Evolutionary conservation across 1,140 invertebrate species (phyloP).

Genomic region (Aphidius ervi): DNA sequence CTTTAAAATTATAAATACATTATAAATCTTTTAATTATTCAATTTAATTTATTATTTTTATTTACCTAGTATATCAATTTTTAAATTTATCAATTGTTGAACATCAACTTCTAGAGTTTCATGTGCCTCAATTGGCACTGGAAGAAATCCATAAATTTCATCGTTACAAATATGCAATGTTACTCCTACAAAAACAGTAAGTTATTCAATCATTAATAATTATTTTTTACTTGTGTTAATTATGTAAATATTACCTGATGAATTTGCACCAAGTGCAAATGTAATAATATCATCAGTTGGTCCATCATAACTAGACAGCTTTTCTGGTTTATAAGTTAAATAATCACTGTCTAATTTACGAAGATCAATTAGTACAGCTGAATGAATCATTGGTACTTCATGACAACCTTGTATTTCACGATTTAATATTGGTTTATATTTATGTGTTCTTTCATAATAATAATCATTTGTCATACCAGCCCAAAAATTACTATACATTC

Average conservation of each 20-base stretch:
- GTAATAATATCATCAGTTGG: conserved; percentile 92
- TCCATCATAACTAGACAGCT: conserved; percentile 63
- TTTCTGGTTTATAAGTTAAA: conserved; percentile 73
- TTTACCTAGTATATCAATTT: conserved; percentile 62
- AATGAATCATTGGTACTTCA: conserved; percentile 88
- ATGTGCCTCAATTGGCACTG: conserved; percentile 70
- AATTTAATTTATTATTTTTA: too few species aligned
- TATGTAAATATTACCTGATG: conserved; percentile 53
- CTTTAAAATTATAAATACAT: conserved; percentile 18
- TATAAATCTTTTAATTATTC: too few species aligned
- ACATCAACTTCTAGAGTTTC: conserved; percentile 63
- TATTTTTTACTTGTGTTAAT: neutral
- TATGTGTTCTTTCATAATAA: conserved; percentile 84
- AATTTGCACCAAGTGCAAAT: conserved; percentile 83
- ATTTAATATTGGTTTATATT: conserved; percentile 79
- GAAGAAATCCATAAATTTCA: conserved; percentile 75
- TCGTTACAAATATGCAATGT: conserved; percentile 79
- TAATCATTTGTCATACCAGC: conserved; percentile 83
- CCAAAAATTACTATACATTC: conserved; percentile 95
- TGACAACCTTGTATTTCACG: conserved; percentile 72
- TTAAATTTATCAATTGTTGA: conserved; percentile 74
- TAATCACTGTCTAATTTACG: conserved; percentile 57
- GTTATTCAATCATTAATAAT: conserved; percentile 7
- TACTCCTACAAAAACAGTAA: conserved; percentile 54
- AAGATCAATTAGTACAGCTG: conserved; percentile 81